A percentile compares a stretch with the other conserved stretches of the same genome.
phyloP scores from a whole-genome alignment of 2,797 vertebrate genomes.

The Chloroceryle inda region DNA sequence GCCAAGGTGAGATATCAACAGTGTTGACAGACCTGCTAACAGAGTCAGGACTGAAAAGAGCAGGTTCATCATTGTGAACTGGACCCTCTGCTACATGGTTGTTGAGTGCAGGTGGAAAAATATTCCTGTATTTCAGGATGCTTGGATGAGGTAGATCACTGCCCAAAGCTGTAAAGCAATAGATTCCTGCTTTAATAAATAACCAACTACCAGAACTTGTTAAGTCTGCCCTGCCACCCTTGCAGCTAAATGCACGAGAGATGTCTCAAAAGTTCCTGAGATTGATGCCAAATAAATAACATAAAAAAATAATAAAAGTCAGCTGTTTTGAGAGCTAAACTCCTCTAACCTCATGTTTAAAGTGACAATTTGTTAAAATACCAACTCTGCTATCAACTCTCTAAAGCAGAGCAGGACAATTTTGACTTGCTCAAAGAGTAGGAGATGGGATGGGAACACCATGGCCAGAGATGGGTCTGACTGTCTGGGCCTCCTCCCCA shows the following conservation, averaged over 20 bases:
- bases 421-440: background rate
- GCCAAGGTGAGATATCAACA: background rate
- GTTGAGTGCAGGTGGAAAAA: background rate
- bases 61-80: background rate
- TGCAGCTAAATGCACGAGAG: background rate
- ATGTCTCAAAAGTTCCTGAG: background rate
- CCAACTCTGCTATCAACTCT: background rate
- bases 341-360: background rate
- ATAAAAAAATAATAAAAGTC: background rate
- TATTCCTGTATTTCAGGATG: background rate
- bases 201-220: background rate
- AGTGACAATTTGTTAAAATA: too few relatives aligned
- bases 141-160: background rate
- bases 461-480: background rate
- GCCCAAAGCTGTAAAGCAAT: background rate
- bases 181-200: background rate
- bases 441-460: rapidly evolving
- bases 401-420: background rate
- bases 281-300: background rate
- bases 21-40: background rate
- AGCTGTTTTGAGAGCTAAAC: background rate
- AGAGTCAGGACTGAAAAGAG: background rate
- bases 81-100: background rate
- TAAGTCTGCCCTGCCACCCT: background rate
- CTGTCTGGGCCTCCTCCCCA: background rate